Evolutionary conservation across 1,140 invertebrate genomes (phyloP).

Genomic region (Listronotus bonariensis): DNA sequence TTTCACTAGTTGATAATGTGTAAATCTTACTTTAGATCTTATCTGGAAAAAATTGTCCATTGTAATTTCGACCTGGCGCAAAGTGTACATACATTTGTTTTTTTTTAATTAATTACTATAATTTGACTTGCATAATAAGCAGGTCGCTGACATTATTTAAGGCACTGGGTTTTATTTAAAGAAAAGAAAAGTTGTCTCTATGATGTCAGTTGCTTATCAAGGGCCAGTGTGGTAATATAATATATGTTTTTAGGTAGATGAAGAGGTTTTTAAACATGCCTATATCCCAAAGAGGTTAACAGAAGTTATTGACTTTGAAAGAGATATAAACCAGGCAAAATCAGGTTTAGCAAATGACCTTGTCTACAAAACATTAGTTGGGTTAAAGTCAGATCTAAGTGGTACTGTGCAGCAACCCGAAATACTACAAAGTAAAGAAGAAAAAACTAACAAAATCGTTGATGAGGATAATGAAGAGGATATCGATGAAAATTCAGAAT

Average conservation of each 20-base stretch:
- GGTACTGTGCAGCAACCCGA: slow-evolving; percentile 68
- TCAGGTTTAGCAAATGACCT: slow-evolving; percentile 74
- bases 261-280: slow-evolving; percentile 91
- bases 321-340: slow-evolving; percentile 82
- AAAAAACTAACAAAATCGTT: slow-evolving; percentile 50
- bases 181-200: no score
- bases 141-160: no score
- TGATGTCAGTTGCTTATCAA: no score
- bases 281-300: slow-evolving; percentile 95
- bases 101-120: no score
- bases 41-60: no score
- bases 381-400: slow-evolving; percentile 79
- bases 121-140: no score
- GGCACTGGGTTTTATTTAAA: no score
- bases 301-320: slow-evolving; percentile 89
- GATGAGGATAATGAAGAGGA: slow-evolving; percentile 57
- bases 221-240: no score
- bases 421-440: slow-evolving; percentile 54
- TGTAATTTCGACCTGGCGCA: no score
- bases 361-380: slow-evolving; percentile 83
- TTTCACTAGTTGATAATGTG: no score
- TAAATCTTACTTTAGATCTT: no score
- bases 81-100: no score
- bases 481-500: slow-evolving; percentile 32
- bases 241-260: slow-evolving; percentile 64